phyloP scores from a whole-genome alignment of 2,797 vertebrate species.

The Parotocinclus haroldoi region DNA sequence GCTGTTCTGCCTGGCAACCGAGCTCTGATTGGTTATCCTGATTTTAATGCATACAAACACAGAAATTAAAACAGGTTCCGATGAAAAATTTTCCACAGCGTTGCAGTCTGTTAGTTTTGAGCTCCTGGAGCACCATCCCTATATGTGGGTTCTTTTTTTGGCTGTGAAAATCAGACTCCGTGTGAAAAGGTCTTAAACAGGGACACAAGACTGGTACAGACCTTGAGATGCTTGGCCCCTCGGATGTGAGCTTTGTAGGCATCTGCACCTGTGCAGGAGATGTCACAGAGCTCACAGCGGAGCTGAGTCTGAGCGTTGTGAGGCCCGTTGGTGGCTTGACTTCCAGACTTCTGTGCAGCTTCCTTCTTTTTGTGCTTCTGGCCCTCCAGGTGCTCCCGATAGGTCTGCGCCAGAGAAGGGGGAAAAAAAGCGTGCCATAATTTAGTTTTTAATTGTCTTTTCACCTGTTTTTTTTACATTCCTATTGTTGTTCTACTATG shows the following conservation, averaged over 20 bases:
- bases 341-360: slow-evolving; percentile 68
- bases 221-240: slow-evolving; percentile 79
- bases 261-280: slow-evolving; percentile 75
- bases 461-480: too few species aligned
- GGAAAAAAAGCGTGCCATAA: background rate
- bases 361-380: slow-evolving; percentile 86
- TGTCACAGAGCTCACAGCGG: slow-evolving; percentile 77
- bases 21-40: too few species aligned
- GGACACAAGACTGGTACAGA: slow-evolving; percentile 36
- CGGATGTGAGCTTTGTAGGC: slow-evolving; percentile 69
- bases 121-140: too few species aligned
- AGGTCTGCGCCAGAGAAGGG: slow-evolving; percentile 61
- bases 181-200: too few species aligned
- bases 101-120: too few species aligned
- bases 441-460: too few species aligned
- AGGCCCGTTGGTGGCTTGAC: slow-evolving; percentile 55
- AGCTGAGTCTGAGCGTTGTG: slow-evolving; percentile 68
- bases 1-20: too few species aligned
- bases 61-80: too few species aligned
- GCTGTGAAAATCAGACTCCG: background rate
- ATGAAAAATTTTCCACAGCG: too few species aligned
- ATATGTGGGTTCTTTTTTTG: too few species aligned
- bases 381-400: slow-evolving; percentile 78
- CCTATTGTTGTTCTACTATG: too few species aligned
- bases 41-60: too few species aligned